Conservation (phyloP, 2,888 invertebrate genomes). For the Chorisops tibialis region DNA sequence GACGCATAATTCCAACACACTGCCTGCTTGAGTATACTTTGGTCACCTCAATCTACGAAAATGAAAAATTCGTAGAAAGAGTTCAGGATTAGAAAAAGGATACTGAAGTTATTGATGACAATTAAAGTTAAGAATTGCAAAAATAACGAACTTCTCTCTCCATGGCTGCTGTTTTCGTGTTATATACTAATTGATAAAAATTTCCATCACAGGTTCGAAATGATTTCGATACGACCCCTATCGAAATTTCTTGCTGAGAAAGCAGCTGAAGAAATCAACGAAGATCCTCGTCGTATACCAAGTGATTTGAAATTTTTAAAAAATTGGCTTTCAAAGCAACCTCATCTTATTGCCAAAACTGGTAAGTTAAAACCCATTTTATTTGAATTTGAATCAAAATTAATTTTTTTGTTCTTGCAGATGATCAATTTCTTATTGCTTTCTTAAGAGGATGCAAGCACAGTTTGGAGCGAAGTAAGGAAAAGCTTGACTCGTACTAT, state of each 20-base stretch:
- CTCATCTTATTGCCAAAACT: slow-evolving; percentile 57
- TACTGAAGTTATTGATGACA: too few species aligned
- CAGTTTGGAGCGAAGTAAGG: slow-evolving; percentile 61
- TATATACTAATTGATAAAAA: too few species aligned
- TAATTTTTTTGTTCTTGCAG: slow-evolving; percentile 43
- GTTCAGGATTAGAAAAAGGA: too few species aligned
- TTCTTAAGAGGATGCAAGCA: slow-evolving; percentile 65
- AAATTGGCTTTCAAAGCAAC: slow-evolving; percentile 58
- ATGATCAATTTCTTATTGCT: slow-evolving; percentile 61
- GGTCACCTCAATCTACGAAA: too few species aligned
- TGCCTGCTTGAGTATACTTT: too few species aligned
- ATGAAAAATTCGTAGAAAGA: too few species aligned
- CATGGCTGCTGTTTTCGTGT: too few species aligned
- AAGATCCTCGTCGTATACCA: slow-evolving; percentile 53
- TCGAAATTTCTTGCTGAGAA: slow-evolving; percentile 53
- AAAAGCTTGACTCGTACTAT: slow-evolving; percentile 61
- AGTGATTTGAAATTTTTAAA: slow-evolving; percentile 55
- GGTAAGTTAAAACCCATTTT: slow-evolving; percentile 47
- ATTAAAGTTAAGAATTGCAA: too few species aligned
- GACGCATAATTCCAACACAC: too few species aligned
- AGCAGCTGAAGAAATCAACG: slow-evolving; percentile 56
- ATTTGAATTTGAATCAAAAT: background rate
- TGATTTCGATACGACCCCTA: slow-evolving; percentile 36
- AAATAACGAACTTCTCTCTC: too few species aligned
- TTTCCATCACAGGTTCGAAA: too few species aligned